Conservation (phyloP, 2,113 vertebrate species). For the Nannobrachium achirus region DNA sequence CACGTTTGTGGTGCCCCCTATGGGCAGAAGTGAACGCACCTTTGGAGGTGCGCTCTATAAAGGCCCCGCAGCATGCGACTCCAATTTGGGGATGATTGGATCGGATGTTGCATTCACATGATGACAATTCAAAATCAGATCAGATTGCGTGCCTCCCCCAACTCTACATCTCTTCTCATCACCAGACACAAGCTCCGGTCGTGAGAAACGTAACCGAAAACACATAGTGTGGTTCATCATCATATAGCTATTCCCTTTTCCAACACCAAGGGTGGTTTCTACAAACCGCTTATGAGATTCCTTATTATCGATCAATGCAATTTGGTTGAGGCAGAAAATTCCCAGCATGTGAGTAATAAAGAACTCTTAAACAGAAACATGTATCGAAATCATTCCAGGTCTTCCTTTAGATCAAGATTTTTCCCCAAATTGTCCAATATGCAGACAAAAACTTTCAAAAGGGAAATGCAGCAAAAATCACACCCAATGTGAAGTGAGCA, state of each 20-base stretch:
- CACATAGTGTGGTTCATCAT: slow-evolving; percentile 36
- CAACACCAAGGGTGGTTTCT: slow-evolving; percentile 26
- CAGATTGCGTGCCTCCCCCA: not conserved
- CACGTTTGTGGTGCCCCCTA: no score
- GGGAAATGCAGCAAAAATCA: slow-evolving; percentile 18
- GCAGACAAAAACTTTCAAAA: slow-evolving; percentile 28
- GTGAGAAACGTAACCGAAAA: slow-evolving; percentile 21
- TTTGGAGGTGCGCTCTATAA: no score
- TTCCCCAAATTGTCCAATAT: not conserved
- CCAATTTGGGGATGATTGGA: no score
- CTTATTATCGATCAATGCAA: slow-evolving; percentile 35
- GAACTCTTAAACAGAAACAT: slow-evolving; percentile 32
- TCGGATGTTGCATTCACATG: no score
- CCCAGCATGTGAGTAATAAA: slow-evolving; percentile 37
- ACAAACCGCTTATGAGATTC: slow-evolving; percentile 49
- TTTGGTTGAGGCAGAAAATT: slow-evolving; percentile 49
- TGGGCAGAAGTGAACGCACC: no score
- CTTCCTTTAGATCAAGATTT: slow-evolving; percentile 28
- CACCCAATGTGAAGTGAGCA: no score
- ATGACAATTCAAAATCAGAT: not conserved
- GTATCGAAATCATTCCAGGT: not conserved
- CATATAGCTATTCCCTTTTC: slow-evolving; percentile 22
- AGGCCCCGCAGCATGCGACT: no score
- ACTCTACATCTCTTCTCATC: not conserved
- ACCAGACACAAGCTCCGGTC: not conserved